phyloP scores from a whole-genome alignment of 2,113 vertebrate species.

The Pituophis catenifer region DNA sequence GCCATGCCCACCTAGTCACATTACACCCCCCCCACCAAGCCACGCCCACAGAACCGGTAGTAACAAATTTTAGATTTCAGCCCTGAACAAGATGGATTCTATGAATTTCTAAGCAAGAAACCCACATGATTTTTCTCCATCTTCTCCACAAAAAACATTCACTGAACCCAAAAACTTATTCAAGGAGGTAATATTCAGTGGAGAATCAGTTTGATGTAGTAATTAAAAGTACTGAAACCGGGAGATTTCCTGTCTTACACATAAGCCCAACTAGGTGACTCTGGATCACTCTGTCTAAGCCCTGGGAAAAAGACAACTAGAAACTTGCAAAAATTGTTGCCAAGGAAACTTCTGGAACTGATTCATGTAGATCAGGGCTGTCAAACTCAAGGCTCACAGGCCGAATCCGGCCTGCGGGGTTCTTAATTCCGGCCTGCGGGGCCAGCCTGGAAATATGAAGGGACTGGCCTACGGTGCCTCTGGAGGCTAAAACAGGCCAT shows the following conservation, averaged over 20 bases:
- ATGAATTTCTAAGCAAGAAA: not conserved
- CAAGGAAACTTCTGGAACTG: not conserved
- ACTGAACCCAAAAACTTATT: not conserved
- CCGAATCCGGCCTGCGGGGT: too few species aligned
- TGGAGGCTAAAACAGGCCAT: too few species aligned
- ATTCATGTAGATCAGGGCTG: not conserved
- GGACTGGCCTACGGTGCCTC: too few species aligned
- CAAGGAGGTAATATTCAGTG: not conserved
- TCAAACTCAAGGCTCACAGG: too few species aligned
- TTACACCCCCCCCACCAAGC: too few species aligned
- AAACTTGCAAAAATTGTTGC: not conserved
- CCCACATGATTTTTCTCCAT: not conserved
- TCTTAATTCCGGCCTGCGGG: too few species aligned
- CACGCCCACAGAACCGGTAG: too few species aligned
- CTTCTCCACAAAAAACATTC: not conserved
- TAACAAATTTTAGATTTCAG: too few species aligned
- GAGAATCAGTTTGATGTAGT: not conserved
- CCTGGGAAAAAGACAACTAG: not conserved
- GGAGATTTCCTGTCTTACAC: not conserved
- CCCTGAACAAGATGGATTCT: not conserved
- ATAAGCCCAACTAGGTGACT: not conserved
- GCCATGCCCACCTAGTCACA: too few species aligned
- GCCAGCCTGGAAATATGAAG: too few species aligned
- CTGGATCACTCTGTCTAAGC: not conserved
- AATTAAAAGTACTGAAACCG: not conserved